phyloP scores from a whole-genome alignment of 2,797 vertebrate genomes.

The Cygnus olor region DNA sequence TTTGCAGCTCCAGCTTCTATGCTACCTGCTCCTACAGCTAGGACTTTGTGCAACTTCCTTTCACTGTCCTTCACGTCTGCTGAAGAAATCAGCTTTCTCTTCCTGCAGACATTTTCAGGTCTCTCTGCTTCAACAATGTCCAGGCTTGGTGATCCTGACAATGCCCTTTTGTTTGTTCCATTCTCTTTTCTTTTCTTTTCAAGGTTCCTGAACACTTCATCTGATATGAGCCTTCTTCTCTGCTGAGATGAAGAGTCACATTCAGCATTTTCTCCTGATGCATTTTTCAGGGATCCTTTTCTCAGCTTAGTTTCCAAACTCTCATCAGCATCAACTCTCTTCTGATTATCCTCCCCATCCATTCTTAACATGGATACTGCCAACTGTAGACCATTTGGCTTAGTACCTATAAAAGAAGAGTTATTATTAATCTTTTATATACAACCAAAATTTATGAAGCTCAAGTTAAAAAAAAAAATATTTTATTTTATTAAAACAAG shows the following conservation, averaged over 20 bases:
- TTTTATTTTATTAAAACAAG: background rate
- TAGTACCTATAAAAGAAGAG: constrained; percentile 64
- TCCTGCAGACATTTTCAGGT: constrained; percentile 52
- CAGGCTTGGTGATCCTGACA: constrained; percentile 18
- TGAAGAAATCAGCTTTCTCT: constrained; percentile 62
- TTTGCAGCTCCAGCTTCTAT: background rate
- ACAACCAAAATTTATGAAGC: background rate
- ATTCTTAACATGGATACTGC: constrained; percentile 58
- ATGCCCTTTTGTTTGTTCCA: constrained; percentile 43
- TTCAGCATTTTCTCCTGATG: background rate
- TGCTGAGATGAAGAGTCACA: background rate
- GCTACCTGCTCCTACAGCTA: background rate
- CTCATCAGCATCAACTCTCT: constrained; percentile 54
- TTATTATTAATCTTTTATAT: constrained; percentile 15
- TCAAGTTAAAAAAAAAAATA: background rate
- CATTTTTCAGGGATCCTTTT: background rate
- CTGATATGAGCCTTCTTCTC: background rate
- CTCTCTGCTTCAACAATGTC: constrained; percentile 27
- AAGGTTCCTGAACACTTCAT: background rate
- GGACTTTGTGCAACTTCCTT: background rate
- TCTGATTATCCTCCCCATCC: constrained; percentile 69
- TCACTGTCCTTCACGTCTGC: background rate
- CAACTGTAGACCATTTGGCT: constrained; percentile 31
- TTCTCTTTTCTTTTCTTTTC: constrained; percentile 34
- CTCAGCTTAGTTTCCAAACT: background rate